phyloP scores from a whole-genome alignment of 2,797 vertebrate species.

The Parotocinclus haroldoi region DNA sequence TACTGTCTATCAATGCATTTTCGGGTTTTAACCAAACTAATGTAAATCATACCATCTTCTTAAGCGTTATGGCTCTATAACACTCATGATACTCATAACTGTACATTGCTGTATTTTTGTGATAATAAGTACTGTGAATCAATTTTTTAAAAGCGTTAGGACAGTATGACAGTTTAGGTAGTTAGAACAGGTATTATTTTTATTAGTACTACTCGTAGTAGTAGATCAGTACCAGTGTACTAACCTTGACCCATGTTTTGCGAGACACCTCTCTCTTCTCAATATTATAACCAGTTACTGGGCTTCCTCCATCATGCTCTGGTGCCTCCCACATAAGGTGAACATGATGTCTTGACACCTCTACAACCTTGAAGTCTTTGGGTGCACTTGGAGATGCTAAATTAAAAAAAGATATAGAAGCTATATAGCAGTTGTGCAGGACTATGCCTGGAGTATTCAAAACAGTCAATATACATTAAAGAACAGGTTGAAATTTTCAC shows the following conservation, averaged over 20 bases:
- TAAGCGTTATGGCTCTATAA: too few relatives aligned
- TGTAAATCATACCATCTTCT: too few relatives aligned
- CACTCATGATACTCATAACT: too few relatives aligned
- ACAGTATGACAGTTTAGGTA: too few relatives aligned
- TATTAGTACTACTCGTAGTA: too few relatives aligned
- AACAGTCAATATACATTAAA: neutral
- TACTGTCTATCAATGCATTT: too few relatives aligned
- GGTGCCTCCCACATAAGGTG: slow-evolving; percentile 92
- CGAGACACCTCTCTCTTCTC: slow-evolving; percentile 91
- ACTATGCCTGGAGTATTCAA: neutral
- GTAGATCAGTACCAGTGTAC: slow-evolving; percentile 21
- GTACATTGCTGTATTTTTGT: too few relatives aligned
- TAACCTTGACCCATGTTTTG: slow-evolving; percentile 94
- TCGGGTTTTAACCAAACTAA: too few relatives aligned
- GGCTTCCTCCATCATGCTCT: slow-evolving; percentile 94
- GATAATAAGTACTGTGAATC: too few relatives aligned
- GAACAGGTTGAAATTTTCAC: neutral
- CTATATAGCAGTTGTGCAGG: neutral
- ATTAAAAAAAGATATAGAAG: slow-evolving; percentile 16
- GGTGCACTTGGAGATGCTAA: slow-evolving; percentile 90
- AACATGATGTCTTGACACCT: slow-evolving; percentile 83
- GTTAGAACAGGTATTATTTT: too few relatives aligned
- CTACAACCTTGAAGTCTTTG: slow-evolving; percentile 87
- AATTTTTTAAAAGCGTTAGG: too few relatives aligned
- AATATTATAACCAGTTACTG: slow-evolving; percentile 88